Evolutionary conservation across 1,140 invertebrate species (phyloP).

Genomic region (Zaprionus vittiger): DNA sequence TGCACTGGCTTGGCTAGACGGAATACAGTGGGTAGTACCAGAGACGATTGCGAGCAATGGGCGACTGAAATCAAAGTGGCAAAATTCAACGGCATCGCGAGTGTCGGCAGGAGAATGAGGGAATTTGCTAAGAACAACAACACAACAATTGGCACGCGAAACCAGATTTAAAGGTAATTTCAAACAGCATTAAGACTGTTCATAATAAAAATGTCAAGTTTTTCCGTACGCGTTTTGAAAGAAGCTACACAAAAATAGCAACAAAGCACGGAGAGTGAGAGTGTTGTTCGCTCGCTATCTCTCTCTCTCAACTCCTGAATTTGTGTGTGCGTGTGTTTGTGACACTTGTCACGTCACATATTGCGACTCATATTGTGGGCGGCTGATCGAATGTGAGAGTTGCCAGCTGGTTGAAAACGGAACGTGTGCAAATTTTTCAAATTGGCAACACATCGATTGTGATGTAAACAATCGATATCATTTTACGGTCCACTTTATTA

Average conservation of each 20-base stretch:
- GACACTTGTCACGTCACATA: constrained; percentile 57
- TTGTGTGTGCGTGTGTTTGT: constrained; percentile 22
- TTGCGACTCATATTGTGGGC: constrained; percentile 34
- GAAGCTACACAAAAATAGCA: constrained; percentile 43
- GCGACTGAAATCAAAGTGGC: constrained; percentile 76
- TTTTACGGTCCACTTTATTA: neutral
- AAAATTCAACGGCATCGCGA: constrained; percentile 50
- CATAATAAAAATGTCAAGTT: constrained; percentile 41
- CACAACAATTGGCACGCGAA: constrained; percentile 30
- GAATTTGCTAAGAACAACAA: constrained; percentile 43
- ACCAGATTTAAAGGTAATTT: constrained; percentile 40
- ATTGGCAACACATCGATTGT: constrained; percentile 9
- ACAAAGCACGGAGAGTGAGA: constrained; percentile 58
- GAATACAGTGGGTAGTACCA: constrained; percentile 46
- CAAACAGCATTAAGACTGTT: constrained; percentile 35
- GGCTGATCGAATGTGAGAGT: constrained; percentile 47
- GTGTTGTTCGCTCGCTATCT: constrained; percentile 23
- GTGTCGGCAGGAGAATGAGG: constrained; percentile 25
- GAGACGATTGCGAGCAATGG: constrained; percentile 53
- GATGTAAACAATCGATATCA: constrained; percentile 2
- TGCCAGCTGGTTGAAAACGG: constrained; percentile 34
- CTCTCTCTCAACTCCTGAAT: constrained; percentile 11
- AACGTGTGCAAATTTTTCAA: neutral
- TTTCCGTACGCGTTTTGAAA: constrained; percentile 32
- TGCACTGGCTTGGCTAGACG: constrained; percentile 29